These are phyloP conservation scores for Standfussiana lucernea DNA, from an alignment of 2,888 invertebrate genomes.

Conservation along the genomic window DNA sequence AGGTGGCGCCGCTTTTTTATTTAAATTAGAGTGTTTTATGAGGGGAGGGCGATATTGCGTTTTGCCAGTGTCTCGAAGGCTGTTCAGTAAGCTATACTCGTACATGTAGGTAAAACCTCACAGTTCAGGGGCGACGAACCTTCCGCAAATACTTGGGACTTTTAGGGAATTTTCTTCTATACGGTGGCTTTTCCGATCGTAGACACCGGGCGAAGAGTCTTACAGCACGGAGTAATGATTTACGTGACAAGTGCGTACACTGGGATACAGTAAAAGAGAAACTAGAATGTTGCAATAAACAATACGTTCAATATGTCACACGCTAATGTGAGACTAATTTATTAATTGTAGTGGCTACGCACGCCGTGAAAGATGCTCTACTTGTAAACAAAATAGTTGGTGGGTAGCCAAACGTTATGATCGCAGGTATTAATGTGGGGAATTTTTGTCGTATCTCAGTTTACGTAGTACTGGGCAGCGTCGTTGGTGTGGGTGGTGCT, in stretches of 20 bases:
- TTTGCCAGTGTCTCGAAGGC: slow-evolving; percentile 88
- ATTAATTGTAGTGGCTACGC: slow-evolving; percentile 71
- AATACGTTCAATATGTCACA: slow-evolving; percentile 52
- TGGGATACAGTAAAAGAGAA: slow-evolving; percentile 52
- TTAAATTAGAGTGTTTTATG: slow-evolving; percentile 91
- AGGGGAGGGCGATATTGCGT: slow-evolving; percentile 90
- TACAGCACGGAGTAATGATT: slow-evolving; percentile 65
- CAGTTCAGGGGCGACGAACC: slow-evolving; percentile 79
- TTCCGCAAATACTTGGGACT: slow-evolving; percentile 79
- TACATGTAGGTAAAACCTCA: slow-evolving; percentile 81
- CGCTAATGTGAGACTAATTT: slow-evolving; percentile 69
- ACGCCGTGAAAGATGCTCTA: slow-evolving; percentile 75
- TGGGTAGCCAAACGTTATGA: slow-evolving; percentile 80
- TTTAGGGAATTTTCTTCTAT: slow-evolving; percentile 79
- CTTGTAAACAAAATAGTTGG: slow-evolving; percentile 80
- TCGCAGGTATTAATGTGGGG: slow-evolving; percentile 76
- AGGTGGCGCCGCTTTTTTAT: slow-evolving; percentile 91
- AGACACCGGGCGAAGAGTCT: slow-evolving; percentile 71
- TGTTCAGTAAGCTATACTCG: slow-evolving; percentile 83
- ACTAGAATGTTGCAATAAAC: slow-evolving; percentile 32
- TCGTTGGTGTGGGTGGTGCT: slow-evolving; percentile 75
- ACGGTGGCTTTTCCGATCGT: slow-evolving; percentile 72
- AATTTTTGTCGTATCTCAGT: slow-evolving; percentile 73
- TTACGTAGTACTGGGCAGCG: slow-evolving; percentile 73
- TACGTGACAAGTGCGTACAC: slow-evolving; percentile 58